phyloP scores from a whole-genome alignment of 2,113 vertebrate genomes.

The Scomber colias region DNA sequence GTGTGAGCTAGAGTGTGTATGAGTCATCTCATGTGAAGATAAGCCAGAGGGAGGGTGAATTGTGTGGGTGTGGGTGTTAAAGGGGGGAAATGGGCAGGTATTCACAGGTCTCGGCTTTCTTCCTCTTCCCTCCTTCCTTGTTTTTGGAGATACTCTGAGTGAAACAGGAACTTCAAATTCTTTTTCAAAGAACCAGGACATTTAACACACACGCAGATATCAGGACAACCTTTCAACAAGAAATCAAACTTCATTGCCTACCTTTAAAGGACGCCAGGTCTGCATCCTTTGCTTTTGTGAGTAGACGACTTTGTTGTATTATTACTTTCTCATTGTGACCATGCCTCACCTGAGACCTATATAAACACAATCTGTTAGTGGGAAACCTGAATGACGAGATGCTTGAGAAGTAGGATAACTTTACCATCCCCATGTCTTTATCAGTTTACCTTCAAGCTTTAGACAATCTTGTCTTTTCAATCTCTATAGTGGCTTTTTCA shows the following conservation, averaged over 20 bases:
- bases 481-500: not conserved
- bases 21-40: slow-evolving; percentile 22
- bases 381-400: slow-evolving; percentile 41
- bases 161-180: slow-evolving; percentile 31
- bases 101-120: slow-evolving; percentile 57
- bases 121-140: slow-evolving; percentile 51
- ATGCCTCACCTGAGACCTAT: not conserved
- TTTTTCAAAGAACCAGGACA: slow-evolving; percentile 1
- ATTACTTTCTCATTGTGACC: not conserved
- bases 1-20: not conserved
- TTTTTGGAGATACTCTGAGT: slow-evolving; percentile 48
- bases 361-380: not conserved
- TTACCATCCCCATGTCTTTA: not conserved
- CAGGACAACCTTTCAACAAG: not conserved
- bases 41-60: slow-evolving; percentile 13
- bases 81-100: slow-evolving; percentile 42
- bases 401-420: not conserved
- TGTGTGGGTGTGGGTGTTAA: not conserved
- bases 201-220: not conserved
- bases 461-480: not conserved
- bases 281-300: slow-evolving; percentile 26
- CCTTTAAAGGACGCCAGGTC: not conserved
- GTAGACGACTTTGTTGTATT: not conserved
- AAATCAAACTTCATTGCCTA: not conserved
- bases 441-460: not conserved